Base-by-base conservation (phyloP, 2,888 invertebrate genomes). In the Malthinus flaveolus region DNA sequence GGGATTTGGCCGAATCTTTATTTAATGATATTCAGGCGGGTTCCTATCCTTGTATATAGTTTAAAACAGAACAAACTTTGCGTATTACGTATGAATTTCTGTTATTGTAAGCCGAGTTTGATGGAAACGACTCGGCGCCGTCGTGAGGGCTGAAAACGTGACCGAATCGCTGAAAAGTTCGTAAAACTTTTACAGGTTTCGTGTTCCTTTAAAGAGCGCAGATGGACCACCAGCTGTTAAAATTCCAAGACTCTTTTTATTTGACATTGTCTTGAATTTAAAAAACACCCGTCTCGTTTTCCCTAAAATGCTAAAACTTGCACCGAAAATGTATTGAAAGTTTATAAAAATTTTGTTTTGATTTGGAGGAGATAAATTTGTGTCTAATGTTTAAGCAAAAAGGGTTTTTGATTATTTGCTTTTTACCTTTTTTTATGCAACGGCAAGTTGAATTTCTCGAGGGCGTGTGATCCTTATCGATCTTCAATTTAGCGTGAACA, bases 151-250 rank as follows among this genome's bases (percentile, higher is more conserved):
- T 48, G 42, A n/a, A 39, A 39, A 57, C 52, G 57, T 57, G 57
- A 47, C 47, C 34, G n/a, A 50, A 56, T 37, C 49, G 32, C 31
- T 42, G 42, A 45, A 51, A 51, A 56, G 37, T 50, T 56, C 11
- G 11, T 9, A 15, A n/a, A 56, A 56, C 36, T 56, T 46, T 34
- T 49, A 45, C 56, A 56, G 49, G 50, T 50, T 35, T 55, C 45
- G 15, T 50, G 50, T 50, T 50, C 50, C 10, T 56, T 50, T 49
- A 49, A 54, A 56, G 46, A 45, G 56, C 31, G 45, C 49, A 56
- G 35, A 56, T 45, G 45, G 32, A 36, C 56, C 44, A 36, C 56
- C 56, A 56, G 56, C 50, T 56, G 56, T 31, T 49, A 46, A 5
- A 35, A 46, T 46, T 50, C 49, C 33, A 39, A 33, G 11, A 31